Percentiles rank a stretch among this genome's conserved stretches.
Evolutionary conservation across 1,140 invertebrate species (phyloP).

Genomic region (Homalodisca vitripennis): DNA sequence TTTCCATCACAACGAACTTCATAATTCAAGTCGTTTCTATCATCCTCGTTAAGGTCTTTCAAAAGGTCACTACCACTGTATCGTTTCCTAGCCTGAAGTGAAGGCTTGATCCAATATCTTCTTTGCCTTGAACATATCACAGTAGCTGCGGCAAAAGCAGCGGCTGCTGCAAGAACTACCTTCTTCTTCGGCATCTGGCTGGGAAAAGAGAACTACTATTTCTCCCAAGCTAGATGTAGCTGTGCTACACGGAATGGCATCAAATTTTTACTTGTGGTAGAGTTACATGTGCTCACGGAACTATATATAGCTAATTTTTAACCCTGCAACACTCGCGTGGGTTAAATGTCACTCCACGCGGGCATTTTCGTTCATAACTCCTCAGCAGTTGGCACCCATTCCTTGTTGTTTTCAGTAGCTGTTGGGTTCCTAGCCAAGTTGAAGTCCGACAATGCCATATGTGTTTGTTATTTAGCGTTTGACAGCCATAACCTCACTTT

Average conservation of each 20-base stretch:
- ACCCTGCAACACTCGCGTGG: neutral
- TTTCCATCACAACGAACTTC: slow-evolving; percentile 24
- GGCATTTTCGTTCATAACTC: neutral
- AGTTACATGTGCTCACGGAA: too few species aligned
- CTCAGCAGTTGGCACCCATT: neutral
- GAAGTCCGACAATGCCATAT: neutral
- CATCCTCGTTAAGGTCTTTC: slow-evolving; percentile 28
- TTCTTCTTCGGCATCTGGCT: too few species aligned
- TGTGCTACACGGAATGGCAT: too few species aligned
- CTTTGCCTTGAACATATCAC: slow-evolving; percentile 15
- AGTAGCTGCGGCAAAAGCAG: slow-evolving; percentile 22
- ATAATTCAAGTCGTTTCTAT: slow-evolving; percentile 16
- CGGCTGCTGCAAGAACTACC: too few species aligned
- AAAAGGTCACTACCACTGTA: slow-evolving; percentile 28
- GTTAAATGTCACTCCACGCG: neutral
- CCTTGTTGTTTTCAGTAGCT: neutral
- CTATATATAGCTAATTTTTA: too few species aligned
- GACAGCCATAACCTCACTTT: neutral
- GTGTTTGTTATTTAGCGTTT: neutral
- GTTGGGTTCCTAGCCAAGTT: neutral
- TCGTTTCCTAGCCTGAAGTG: slow-evolving; percentile 22
- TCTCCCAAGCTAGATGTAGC: too few species aligned
- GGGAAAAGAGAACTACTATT: too few species aligned
- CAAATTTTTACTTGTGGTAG: too few species aligned
- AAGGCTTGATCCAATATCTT: slow-evolving; percentile 24